Percentiles rank a stretch among this genome's conserved stretches.
Evolutionary conservation across 2,888 invertebrate genomes (phyloP).

Genomic region (Piscicola geometra): DNA sequence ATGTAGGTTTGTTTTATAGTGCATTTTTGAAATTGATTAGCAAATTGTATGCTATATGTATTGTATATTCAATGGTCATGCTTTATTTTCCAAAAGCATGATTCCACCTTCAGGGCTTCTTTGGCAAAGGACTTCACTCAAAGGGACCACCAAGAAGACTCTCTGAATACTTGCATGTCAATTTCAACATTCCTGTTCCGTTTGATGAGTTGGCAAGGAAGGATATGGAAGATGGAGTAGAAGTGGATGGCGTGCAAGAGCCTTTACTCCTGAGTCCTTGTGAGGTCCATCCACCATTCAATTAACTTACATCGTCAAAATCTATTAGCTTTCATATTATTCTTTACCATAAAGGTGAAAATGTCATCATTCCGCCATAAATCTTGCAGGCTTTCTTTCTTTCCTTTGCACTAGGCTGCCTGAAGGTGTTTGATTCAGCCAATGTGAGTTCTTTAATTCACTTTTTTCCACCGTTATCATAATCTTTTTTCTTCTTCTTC

Average conservation of each 20-base stretch:
- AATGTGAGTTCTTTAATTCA: too few species aligned
- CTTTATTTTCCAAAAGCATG: neutral
- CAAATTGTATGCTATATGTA: too few species aligned
- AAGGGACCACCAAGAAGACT: slow-evolving; percentile 33
- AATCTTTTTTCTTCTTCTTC: too few species aligned
- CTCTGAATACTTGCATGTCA: neutral
- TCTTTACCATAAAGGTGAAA: too few species aligned
- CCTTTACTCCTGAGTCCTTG: slow-evolving; percentile 13
- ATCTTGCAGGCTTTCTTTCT: slow-evolving; percentile 42
- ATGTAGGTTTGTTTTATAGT: neutral
- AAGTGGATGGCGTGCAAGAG: neutral
- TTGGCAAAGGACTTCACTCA: slow-evolving; percentile 38
- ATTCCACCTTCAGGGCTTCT: slow-evolving; percentile 36
- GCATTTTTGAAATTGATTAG: too few species aligned
- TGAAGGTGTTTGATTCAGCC: slow-evolving; percentile 37
- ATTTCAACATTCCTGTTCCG: neutral
- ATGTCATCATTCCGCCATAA: too few species aligned
- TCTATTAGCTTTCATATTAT: too few species aligned
- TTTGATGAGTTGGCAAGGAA: neutral
- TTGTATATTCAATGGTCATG: too few species aligned
- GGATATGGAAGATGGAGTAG: neutral
- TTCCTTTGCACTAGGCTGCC: slow-evolving; percentile 41
- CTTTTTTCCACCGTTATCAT: too few species aligned
- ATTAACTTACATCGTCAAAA: too few species aligned
- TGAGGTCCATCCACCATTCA: too few species aligned